Evolutionary conservation across 2,113 vertebrate genomes (phyloP).

Genomic region (Podarcis raffonei): DNA sequence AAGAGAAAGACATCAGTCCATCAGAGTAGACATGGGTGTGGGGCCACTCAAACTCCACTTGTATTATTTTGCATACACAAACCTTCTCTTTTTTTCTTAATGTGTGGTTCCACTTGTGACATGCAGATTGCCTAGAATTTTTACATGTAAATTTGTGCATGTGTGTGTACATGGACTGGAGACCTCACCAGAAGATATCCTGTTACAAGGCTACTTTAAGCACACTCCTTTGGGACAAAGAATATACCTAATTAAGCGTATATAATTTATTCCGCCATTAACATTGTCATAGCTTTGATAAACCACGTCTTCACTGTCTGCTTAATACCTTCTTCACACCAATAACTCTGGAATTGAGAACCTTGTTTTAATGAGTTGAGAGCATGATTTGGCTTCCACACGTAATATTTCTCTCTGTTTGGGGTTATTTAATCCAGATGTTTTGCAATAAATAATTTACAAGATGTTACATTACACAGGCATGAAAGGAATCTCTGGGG

Average conservation of each 20-base stretch:
- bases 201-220: not conserved
- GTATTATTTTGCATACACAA: not conserved
- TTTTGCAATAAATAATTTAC: constrained; percentile 42
- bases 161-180: not conserved
- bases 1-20: not conserved
- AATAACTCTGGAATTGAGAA: constrained; percentile 10
- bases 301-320: constrained; percentile 27
- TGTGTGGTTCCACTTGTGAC: not conserved
- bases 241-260: not conserved
- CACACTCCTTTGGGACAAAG: not conserved
- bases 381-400: constrained; percentile 24
- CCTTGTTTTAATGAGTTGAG: not conserved
- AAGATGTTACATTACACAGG: constrained; percentile 30
- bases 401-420: constrained; percentile 2
- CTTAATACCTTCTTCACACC: constrained; percentile 32
- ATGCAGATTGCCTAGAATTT: not conserved
- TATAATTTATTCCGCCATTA: constrained; percentile 17
- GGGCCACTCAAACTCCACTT: not conserved
- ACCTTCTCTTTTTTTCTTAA: not conserved
- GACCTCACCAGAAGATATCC: not conserved
- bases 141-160: not conserved
- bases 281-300: constrained; percentile 36
- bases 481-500: constrained; percentile 13
- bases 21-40: not conserved
- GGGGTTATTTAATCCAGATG: constrained; percentile 48